Evolutionary conservation across 2,113 vertebrate species (phyloP).

Genomic region (Dromiciops gliroides): DNA sequence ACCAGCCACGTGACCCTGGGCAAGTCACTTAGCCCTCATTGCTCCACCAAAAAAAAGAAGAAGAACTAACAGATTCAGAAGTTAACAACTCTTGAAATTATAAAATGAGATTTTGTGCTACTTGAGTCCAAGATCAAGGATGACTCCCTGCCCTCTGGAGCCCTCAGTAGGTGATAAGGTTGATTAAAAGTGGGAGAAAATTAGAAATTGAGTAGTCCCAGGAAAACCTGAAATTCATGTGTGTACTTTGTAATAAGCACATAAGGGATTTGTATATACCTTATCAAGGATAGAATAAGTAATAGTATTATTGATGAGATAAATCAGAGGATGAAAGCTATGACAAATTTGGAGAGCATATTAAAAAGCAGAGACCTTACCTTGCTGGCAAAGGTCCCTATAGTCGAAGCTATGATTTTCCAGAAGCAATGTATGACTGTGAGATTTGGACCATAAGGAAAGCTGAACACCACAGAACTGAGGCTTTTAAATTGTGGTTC

Average conservation of each 20-base stretch:
- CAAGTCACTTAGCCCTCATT: too few relatives aligned
- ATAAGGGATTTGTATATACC: neutral
- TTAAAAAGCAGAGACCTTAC: too few relatives aligned
- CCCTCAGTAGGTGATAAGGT: neutral
- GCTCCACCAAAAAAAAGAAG: too few relatives aligned
- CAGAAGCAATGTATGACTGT: neutral
- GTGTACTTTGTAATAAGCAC: neutral
- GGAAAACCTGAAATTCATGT: too few relatives aligned
- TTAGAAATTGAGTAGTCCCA: neutral
- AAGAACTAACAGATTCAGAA: neutral
- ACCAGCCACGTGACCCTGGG: too few relatives aligned
- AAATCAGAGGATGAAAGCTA: neutral
- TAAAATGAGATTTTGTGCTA: neutral
- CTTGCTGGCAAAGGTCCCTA: too few relatives aligned
- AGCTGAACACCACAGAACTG: neutral
- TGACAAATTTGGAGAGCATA: too few relatives aligned
- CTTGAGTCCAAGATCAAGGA: neutral
- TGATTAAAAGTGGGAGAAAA: neutral
- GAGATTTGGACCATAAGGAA: neutral
- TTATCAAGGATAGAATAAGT: neutral
- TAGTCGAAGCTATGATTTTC: too few relatives aligned
- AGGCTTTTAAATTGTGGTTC: neutral
- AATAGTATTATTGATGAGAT: neutral
- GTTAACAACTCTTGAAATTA: neutral
- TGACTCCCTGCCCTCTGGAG: neutral